These are phyloP conservation scores for Suncus etruscus DNA, from an alignment of 2,113 vertebrate species.

Conservation along the genomic window DNA sequence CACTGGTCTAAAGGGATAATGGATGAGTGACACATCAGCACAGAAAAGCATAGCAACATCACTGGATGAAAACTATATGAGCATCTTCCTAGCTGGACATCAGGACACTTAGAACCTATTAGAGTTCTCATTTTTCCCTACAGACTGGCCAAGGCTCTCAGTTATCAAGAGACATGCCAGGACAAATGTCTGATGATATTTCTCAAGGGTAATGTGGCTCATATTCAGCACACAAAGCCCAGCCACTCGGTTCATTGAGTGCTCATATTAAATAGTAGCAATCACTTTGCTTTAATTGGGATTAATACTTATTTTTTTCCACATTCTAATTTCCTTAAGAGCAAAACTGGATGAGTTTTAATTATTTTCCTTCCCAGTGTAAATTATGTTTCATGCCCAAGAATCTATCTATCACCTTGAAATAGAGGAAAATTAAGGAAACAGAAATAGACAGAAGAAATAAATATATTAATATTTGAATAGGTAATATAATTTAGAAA, in stretches of 20 bases:
- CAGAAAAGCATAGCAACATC: neutral
- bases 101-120: neutral
- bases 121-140: too few species aligned
- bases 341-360: neutral
- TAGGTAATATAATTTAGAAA: neutral
- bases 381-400: neutral
- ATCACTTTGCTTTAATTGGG: neutral
- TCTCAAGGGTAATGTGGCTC: neutral
- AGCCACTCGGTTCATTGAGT: neutral
- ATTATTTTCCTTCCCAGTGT: neutral
- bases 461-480: neutral
- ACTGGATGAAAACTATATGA: neutral
- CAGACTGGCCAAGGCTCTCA: neutral
- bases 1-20: neutral
- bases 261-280: neutral
- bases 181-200: neutral
- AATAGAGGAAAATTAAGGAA: neutral
- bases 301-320: neutral
- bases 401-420: neutral
- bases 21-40: neutral
- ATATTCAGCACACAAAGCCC: neutral
- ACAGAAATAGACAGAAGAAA: neutral
- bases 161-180: neutral
- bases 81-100: too few species aligned
- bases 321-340: neutral